A percentile compares a stretch with the other conserved stretches of the same genome.
phyloP scores from a whole-genome alignment of 2,888 invertebrate species.

The Mellilla xanthometata region DNA sequence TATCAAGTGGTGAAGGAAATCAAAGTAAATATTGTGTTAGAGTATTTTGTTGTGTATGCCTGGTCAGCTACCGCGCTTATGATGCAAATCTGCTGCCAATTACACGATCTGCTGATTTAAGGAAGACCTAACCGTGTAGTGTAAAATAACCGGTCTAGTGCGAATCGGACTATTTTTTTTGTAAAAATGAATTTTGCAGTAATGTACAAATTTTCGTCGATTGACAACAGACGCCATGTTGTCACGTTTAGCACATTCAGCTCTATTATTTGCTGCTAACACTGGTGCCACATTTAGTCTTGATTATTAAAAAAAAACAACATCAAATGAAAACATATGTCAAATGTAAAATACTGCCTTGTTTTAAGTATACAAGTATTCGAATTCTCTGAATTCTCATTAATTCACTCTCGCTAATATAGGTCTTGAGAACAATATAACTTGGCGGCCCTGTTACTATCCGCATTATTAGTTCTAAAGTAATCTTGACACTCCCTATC shows the following conservation, averaged over 20 bases:
- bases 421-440: too few species aligned
- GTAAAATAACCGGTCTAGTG: too few species aligned
- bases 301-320: constrained; percentile 11
- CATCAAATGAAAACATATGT: too few species aligned
- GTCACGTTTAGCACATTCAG: constrained; percentile 15
- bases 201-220: constrained; percentile 24
- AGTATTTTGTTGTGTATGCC: constrained; percentile 61
- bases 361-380: too few species aligned
- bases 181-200: constrained; percentile 19
- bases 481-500: too few species aligned
- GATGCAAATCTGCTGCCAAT: constrained; percentile 60
- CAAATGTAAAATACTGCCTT: not conserved
- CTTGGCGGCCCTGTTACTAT: not conserved
- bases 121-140: too few species aligned
- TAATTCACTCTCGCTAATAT: too few species aligned
- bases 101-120: too few species aligned
- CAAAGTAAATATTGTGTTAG: too few species aligned
- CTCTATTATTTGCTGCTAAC: constrained; percentile 16
- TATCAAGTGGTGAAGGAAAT: constrained; percentile 43
- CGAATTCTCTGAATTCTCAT: too few species aligned
- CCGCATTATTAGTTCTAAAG: not conserved
- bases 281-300: constrained; percentile 20
- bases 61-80: constrained; percentile 64
- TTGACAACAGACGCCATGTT: constrained; percentile 20
- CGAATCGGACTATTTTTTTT: too few species aligned